Percentiles rank a stretch among this genome's conserved stretches.
Conservation (phyloP, 2,797 vertebrate species). For the Takifugu rubripes region DNA sequence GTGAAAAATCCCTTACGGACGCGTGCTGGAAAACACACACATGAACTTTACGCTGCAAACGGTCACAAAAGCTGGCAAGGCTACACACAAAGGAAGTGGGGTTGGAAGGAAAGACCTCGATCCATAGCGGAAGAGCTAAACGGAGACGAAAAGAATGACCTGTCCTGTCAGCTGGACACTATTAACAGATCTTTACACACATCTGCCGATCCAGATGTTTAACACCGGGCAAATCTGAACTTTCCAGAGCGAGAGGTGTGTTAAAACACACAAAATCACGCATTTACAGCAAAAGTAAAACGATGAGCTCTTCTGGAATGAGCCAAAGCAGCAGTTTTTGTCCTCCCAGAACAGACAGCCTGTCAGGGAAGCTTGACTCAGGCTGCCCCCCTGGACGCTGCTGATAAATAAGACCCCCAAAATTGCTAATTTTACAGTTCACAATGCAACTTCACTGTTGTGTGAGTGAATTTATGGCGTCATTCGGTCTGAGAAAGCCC, state of each 20-base stretch:
- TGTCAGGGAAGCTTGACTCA: too few relatives aligned
- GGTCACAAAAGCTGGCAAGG: conserved; percentile 28
- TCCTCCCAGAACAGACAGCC: background rate
- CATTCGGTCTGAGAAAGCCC: background rate
- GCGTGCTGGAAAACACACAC: conserved; percentile 27
- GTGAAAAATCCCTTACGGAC: conserved; percentile 35
- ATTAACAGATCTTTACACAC: conserved; percentile 45
- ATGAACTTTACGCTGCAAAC: conserved; percentile 16
- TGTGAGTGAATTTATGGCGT: background rate
- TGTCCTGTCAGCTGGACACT: conserved; percentile 53
- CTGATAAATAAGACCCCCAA: background rate
- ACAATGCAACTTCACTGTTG: conserved; percentile 1
- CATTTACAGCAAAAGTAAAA: conserved; percentile 3
- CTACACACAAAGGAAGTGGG: conserved; percentile 27
- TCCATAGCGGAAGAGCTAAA: conserved; percentile 44
- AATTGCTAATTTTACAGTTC: background rate
- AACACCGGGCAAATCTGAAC: conserved; percentile 38
- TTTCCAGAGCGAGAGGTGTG: conserved; percentile 16
- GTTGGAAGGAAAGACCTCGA: conserved; percentile 49
- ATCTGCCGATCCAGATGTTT: conserved; percentile 38
- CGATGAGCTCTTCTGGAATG: background rate
- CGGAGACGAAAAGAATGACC: conserved; percentile 50
- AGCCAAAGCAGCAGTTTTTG: background rate
- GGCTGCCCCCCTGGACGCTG: background rate
- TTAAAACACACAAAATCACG: background rate